Evolutionary conservation across 2,888 invertebrate genomes (phyloP).

Genomic region (Sesia apiformis): DNA sequence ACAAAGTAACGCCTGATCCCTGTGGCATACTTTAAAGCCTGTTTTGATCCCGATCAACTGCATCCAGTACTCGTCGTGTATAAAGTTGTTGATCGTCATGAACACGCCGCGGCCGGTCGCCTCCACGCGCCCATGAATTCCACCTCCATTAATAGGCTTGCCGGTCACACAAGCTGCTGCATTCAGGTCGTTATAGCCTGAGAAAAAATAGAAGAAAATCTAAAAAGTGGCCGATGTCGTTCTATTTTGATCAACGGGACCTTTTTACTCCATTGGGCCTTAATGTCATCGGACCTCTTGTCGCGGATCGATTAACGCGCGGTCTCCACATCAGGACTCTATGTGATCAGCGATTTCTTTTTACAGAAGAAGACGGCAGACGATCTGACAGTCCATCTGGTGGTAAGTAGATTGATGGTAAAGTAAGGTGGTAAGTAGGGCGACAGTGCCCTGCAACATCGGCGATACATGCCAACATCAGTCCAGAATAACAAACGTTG

Average conservation of each 20-base stretch:
- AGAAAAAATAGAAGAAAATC: constrained; percentile 4
- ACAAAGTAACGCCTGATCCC: neutral
- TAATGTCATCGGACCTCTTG: too few species aligned
- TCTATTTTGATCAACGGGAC: neutral
- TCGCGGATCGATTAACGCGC: too few species aligned
- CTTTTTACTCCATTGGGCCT: too few species aligned
- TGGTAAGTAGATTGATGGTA: too few species aligned
- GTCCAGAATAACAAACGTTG: too few species aligned
- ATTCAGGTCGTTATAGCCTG: constrained; percentile 82
- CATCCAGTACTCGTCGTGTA: constrained; percentile 83
- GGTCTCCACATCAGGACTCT: too few species aligned
- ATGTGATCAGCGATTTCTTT: too few species aligned
- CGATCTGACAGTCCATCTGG: too few species aligned
- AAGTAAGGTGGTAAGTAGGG: too few species aligned
- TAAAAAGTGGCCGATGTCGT: neutral
- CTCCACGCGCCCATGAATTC: constrained; percentile 88
- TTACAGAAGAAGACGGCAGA: too few species aligned
- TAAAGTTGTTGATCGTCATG: constrained; percentile 81
- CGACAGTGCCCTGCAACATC: too few species aligned
- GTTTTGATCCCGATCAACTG: constrained; percentile 74
- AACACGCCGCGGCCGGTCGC: constrained; percentile 88
- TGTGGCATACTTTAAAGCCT: constrained; percentile 33
- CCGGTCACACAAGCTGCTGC: constrained; percentile 91
- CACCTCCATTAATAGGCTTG: constrained; percentile 90
- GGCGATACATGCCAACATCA: too few species aligned